phyloP scores from a whole-genome alignment of 2,888 invertebrate genomes.

The Sabellastarte sp. region DNA sequence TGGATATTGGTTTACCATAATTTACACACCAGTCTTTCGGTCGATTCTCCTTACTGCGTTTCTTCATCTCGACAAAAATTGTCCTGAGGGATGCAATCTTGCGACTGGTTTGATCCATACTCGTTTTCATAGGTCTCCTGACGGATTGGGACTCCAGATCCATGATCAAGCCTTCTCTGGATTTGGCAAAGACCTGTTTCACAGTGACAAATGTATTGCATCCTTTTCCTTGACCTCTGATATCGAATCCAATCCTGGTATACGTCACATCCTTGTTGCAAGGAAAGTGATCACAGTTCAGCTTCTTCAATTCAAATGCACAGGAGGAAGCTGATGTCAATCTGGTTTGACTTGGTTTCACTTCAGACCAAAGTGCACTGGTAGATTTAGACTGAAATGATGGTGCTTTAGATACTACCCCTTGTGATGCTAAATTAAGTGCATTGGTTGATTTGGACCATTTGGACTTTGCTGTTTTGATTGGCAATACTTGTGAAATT shows the following conservation, averaged over 20 bases:
- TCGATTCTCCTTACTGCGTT: not conserved
- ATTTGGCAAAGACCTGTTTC: not conserved
- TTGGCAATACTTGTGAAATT: no score
- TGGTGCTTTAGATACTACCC: no score
- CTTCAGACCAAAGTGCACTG: no score
- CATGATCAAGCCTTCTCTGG: not conserved
- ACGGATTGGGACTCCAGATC: not conserved
- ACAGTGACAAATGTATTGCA: not conserved
- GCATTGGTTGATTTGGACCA: no score
- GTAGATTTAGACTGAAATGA: no score
- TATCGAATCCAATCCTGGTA: not conserved
- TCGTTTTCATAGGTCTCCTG: not conserved
- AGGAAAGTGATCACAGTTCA: not conserved
- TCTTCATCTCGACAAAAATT: not conserved
- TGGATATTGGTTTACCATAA: not conserved
- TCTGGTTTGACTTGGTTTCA: no score
- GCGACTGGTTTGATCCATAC: not conserved
- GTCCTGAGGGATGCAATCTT: not conserved
- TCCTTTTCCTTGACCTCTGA: not conserved
- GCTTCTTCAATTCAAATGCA: no score
- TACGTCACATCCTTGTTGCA: not conserved
- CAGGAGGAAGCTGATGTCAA: no score
- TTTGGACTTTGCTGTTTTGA: no score
- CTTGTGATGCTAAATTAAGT: no score
- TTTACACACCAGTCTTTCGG: slow-evolving; percentile 1